Evolutionary conservation across 23 tunicate genomes (phyloP), one percentile per base, ranked within the genome.

Genomic region (Ascidia mentula): DNA sequence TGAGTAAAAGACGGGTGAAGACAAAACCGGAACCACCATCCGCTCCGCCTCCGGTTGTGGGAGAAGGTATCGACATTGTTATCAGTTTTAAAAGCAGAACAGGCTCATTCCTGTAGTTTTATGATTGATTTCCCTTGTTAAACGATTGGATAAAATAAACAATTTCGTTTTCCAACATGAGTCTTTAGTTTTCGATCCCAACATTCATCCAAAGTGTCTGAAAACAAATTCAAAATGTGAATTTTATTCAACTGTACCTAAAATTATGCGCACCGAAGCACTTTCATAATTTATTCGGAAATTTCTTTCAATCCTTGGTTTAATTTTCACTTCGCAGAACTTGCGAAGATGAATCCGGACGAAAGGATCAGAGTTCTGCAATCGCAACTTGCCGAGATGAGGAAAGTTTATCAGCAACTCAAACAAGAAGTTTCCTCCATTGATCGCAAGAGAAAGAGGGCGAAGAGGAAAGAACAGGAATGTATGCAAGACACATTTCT

Each of bases 341-440:
- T 91, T 36, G 76, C 87, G 9, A 34, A 30, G 22, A 77, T 91
- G 90, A 40, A 79, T 12, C 90, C 89, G 18, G 90, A 91, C 13
- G 83, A 91, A 20, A 80, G 90, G 26, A 91, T 91, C 0, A 40
- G 74, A 8, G 84, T 81, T 0, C 78, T 91, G 46, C 85, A 86
- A 75, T 39, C 79, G 8, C 72, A 82, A 28, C 72, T 91, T 71
- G 80, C 85, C 15, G 97, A 91, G 37, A 81, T 91, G 87, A 72
- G 90, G 69, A 86, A 81, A 39, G 81, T 86, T 12, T 91, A 91
- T 40, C 90, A 85, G 42, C 90, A 86, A 72, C 75, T 91, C 30
- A 91, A 91, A 70, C 97, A 91, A 72, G 97, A 91, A 40, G 97
- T 91, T 31, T 78, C 86, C 28, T 87, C 86, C 34, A 91, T 91